Evolutionary conservation across 2,113 vertebrate genomes (phyloP).

Genomic region (Notarius lentiginosus): DNA sequence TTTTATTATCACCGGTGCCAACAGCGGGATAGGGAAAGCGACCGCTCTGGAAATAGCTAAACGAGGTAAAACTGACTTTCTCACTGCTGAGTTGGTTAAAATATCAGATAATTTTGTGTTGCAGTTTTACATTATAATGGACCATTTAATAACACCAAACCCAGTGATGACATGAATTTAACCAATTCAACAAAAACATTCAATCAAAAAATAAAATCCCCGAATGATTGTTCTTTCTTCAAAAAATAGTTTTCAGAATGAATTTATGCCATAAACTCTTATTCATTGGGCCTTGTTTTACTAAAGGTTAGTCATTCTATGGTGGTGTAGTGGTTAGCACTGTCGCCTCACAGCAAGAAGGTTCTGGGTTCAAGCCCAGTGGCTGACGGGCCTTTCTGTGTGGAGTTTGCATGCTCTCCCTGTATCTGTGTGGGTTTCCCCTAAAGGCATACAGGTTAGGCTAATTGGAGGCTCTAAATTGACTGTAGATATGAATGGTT

Average conservation of each 20-base stretch:
- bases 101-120: not conserved
- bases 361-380: no score
- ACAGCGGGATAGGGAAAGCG: conserved; percentile 81
- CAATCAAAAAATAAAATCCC: not conserved
- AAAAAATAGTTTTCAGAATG: not conserved
- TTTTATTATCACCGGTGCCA: conserved; percentile 77
- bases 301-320: not conserved
- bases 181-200: not conserved
- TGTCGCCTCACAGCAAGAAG: no score
- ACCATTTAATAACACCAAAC: not conserved
- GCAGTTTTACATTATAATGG: not conserved
- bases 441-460: no score
- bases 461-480: no score
- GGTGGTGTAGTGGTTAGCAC: no score
- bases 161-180: not conserved
- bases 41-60: conserved; percentile 73
- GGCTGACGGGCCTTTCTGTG: no score
- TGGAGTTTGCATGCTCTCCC: no score
- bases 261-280: not conserved
- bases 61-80: conserved; percentile 63
- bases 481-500: no score
- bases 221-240: not conserved
- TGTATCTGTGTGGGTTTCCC: no score
- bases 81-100: not conserved
- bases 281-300: not conserved